These are phyloP conservation scores for Tachina grossa DNA, from an alignment of 2,888 invertebrate genomes.

Conservation along the genomic window DNA sequence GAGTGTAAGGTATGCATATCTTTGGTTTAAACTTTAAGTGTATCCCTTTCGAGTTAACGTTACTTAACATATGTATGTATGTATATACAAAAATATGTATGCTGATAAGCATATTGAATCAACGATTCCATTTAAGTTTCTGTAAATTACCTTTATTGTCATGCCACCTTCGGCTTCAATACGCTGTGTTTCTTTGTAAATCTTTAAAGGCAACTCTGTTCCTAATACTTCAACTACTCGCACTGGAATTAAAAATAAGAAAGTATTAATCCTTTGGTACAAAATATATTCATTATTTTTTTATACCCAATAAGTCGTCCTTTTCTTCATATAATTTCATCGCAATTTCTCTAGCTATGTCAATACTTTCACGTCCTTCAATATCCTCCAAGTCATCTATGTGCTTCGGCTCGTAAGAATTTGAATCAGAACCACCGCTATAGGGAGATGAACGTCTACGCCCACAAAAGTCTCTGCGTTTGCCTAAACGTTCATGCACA, in stretches of 20 bases:
- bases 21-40: no score
- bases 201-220: conserved; percentile 87
- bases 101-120: background rate
- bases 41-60: no score
- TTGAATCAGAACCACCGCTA: conserved; percentile 84
- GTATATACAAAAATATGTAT: no score
- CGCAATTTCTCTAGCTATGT: conserved; percentile 88
- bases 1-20: no score
- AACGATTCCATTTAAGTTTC: background rate
- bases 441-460: conserved; percentile 79
- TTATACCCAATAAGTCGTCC: conserved; percentile 87
- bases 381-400: conserved; percentile 86
- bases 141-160: conserved; percentile 87
- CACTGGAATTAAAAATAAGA: conserved; percentile 82
- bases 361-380: conserved; percentile 75
- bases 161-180: conserved; percentile 94
- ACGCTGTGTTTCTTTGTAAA: conserved; percentile 91
- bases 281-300: background rate
- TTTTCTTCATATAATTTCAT: conserved; percentile 90
- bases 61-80: no score
- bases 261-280: background rate
- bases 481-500: conserved; percentile 76
- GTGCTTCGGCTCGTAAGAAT: conserved; percentile 80
- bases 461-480: conserved; percentile 66
- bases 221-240: conserved; percentile 89